These are phyloP conservation scores for Ceyx cyanopectus DNA, from an alignment of 2,113 vertebrate genomes.

Conservation along the genomic window DNA sequence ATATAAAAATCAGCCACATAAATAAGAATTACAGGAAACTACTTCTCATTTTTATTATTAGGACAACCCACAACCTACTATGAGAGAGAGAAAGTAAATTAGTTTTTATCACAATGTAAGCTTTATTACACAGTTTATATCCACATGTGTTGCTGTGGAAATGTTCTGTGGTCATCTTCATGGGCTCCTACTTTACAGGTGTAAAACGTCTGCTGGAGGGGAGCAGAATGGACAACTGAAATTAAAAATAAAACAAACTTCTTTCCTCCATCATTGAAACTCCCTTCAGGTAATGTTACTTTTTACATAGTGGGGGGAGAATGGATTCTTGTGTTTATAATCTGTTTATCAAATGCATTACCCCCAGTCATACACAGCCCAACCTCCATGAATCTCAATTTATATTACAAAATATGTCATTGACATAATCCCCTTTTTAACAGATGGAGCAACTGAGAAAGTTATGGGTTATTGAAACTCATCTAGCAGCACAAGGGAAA, in stretches of 20 bases:
- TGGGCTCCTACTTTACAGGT: neutral
- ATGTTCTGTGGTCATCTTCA: neutral
- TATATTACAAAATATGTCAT: neutral
- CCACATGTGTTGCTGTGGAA: neutral
- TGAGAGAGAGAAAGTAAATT: neutral
- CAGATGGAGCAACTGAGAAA: conserved; percentile 17
- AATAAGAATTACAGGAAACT: neutral
- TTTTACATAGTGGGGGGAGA: neutral
- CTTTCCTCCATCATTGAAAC: neutral
- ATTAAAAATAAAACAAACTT: neutral
- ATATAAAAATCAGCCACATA: neutral
- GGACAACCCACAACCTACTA: neutral
- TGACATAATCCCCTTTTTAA: conserved; percentile 14
- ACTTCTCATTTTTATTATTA: neutral
- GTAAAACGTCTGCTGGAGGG: neutral
- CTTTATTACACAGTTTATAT: neutral
- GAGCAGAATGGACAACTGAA: neutral
- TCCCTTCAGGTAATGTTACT: neutral
- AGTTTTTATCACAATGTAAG: neutral
- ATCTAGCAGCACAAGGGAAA: neutral
- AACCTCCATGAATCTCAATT: neutral
- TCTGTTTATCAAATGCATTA: neutral
- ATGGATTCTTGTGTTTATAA: neutral
- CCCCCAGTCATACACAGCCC: neutral
- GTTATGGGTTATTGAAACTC: neutral